These are phyloP conservation scores for Epirrhoe tristata DNA, from an alignment of 2,888 invertebrate genomes.

Conservation along the genomic window DNA sequence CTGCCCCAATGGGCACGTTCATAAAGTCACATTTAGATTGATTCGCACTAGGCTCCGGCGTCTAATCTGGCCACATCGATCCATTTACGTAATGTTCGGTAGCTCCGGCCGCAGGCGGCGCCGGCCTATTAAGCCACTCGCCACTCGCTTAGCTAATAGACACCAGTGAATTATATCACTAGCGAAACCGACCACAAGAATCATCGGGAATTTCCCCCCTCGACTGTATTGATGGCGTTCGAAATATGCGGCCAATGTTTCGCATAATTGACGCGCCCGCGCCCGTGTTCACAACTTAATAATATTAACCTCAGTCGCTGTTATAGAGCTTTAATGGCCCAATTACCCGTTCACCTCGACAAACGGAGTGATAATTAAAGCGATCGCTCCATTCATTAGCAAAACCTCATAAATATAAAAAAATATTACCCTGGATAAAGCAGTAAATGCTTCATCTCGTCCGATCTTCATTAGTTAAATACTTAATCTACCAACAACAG, in stretches of 20 bases:
- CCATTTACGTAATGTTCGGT: slow-evolving; percentile 70
- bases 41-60: slow-evolving; percentile 40
- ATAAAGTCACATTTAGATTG: slow-evolving; percentile 47
- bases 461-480: neutral
- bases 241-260: slow-evolving; percentile 33
- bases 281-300: slow-evolving; percentile 30
- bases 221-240: slow-evolving; percentile 42
- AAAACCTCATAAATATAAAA: neutral
- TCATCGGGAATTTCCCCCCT: slow-evolving; percentile 45
- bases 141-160: slow-evolving; percentile 56
- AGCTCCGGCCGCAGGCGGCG: slow-evolving; percentile 60
- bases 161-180: slow-evolving; percentile 65
- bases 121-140: slow-evolving; percentile 58
- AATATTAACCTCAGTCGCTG: slow-evolving; percentile 30
- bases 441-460: neutral
- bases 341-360: slow-evolving; percentile 23
- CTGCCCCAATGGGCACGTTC: slow-evolving; percentile 33
- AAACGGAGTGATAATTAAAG: slow-evolving; percentile 16
- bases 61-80: slow-evolving; percentile 57
- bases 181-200: slow-evolving; percentile 52
- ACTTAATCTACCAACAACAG: neutral
- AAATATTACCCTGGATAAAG: neutral
- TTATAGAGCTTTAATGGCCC: slow-evolving; percentile 22
- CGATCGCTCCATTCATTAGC: slow-evolving; percentile 11
- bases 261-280: slow-evolving; percentile 27